Percentiles rank a stretch among this genome's conserved stretches.
Conservation (phyloP, 2,797 vertebrate genomes). For the Momotus momota region DNA sequence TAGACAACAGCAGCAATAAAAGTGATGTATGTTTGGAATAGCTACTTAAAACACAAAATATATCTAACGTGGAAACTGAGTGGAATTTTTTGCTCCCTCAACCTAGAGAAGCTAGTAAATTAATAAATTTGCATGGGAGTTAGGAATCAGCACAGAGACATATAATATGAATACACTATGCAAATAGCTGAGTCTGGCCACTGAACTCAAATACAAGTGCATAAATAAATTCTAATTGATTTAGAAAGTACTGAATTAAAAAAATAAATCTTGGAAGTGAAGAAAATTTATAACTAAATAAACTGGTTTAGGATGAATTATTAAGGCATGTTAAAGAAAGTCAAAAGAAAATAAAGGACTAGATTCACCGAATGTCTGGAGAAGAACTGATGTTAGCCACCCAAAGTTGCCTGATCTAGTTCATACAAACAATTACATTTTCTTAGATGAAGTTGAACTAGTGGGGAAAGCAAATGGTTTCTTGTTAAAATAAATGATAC, state of each 20-base stretch:
- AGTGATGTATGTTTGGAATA: neutral
- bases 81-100: neutral
- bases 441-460: neutral
- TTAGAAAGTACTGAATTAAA: neutral
- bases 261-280: neutral
- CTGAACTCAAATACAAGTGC: neutral
- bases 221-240: neutral
- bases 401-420: neutral
- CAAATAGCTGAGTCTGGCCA: neutral
- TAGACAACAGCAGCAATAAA: neutral
- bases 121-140: neutral
- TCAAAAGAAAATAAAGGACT: neutral
- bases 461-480: neutral
- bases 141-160: neutral
- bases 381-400: neutral
- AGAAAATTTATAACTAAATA: neutral
- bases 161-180: neutral
- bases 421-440: neutral
- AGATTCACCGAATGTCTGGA: neutral
- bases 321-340: neutral
- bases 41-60: neutral
- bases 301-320: neutral
- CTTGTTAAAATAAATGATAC: neutral
- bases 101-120: neutral
- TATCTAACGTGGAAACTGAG: neutral